Evolutionary conservation across 2,888 invertebrate species (phyloP), one percentile per base, ranked within the genome.

Genomic region (Dasypogon diadema): DNA sequence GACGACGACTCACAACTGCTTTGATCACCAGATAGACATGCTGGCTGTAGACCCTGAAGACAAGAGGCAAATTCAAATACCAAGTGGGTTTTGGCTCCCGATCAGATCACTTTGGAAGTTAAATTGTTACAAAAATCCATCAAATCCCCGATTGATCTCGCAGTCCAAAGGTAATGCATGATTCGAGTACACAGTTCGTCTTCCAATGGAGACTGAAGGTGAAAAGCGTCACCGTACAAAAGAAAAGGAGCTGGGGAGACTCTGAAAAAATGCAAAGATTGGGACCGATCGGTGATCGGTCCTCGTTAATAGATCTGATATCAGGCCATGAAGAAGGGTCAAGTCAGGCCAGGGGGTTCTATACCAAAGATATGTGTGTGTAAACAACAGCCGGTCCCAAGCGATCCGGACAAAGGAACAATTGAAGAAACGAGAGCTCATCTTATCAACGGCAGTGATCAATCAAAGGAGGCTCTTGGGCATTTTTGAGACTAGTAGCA

Each of bases 61-160:
- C 14, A 21, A 51, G 51, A 21, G 22, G 21, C 21, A 10, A 21
- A 21, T 55, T 21, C 55, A 10, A 14, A 14, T 22, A n/a, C n/a
- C 55, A 8, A n/a, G 6, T 21, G 12, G 26, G 56, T n/a, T 26
- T n/a, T 30, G 30, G 26, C 3, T 2, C 14, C 26, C 26, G 18
- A 51, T 18, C 30, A 16, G 68, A 68, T 68, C 51, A 68, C 51
- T 16, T 68, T 68, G 1, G 21, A 68, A 51, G 68, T 68, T 68
- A 68, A 68, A 68, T 68, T 68, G 68, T 68, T 68, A 51, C 51
- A 68, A 68, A 68, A 68, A 68, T 68, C 68, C 68, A 51, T 68
- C 68, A 51, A 68, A 68, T 51, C 63, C 16, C 18, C 51, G 26
- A 51, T 51, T 30, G 51, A 68, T 68, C 68, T 51, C 18, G 68